A percentile compares a stretch with the other conserved stretches of the same genome.
These are phyloP conservation scores for Nannospalax galili DNA, from an alignment of 2,113 vertebrate genomes.

Conservation along the genomic window DNA sequence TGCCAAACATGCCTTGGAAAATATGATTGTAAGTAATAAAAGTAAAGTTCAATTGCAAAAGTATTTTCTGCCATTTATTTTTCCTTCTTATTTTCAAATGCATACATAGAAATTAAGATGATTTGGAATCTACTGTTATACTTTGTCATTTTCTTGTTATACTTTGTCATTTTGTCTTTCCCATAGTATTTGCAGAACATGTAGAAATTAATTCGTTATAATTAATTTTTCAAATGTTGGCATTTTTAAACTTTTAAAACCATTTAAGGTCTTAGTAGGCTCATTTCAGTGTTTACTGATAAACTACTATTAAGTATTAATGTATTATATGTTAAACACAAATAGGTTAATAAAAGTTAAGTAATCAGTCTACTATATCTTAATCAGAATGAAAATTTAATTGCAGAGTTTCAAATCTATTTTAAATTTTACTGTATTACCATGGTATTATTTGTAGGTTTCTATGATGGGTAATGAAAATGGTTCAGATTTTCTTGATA, in stretches of 20 bases:
- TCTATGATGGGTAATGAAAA: neutral
- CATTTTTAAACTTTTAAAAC: neutral
- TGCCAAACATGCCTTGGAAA: constrained; percentile 92
- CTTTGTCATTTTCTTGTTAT: neutral
- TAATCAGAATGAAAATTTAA: neutral
- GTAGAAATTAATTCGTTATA: neutral
- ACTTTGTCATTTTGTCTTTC: neutral
- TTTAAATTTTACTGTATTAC: neutral
- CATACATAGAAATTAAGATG: neutral
- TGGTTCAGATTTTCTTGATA: neutral
- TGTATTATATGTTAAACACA: neutral
- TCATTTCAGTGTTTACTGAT: neutral
- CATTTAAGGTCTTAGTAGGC: neutral
- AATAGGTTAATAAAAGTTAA: neutral
- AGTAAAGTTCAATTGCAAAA: neutral
- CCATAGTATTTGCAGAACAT: neutral
- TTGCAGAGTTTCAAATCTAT: no score
- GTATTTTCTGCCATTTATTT: neutral
- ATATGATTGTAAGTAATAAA: constrained; percentile 91
- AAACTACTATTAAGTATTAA: neutral
- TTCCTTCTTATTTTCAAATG: neutral
- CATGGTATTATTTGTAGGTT: neutral
- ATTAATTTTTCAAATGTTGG: neutral
- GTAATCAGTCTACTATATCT: neutral
- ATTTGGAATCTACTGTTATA: neutral